Percentiles rank a stretch among this genome's conserved stretches.
Evolutionary conservation across 1,140 invertebrate genomes (phyloP).

Genomic region (Drosophila kurseongensis): DNA sequence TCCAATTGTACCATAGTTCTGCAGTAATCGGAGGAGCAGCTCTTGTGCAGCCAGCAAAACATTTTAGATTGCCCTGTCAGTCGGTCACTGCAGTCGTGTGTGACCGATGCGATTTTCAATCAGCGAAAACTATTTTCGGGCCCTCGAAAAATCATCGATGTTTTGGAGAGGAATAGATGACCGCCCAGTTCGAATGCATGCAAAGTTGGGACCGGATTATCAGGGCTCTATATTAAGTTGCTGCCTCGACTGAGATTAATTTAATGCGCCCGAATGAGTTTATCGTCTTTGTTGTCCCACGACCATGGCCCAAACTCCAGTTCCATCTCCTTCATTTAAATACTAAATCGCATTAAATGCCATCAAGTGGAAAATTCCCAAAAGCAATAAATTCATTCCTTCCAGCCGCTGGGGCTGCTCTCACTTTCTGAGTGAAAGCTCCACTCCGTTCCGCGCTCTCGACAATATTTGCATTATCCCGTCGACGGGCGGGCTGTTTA

Average conservation of each 20-base stretch:
- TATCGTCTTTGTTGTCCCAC: constrained; percentile 76
- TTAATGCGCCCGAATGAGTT: constrained; percentile 76
- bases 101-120: constrained; percentile 68
- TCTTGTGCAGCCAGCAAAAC: constrained; percentile 52
- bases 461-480: constrained; percentile 79
- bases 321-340: constrained; percentile 71
- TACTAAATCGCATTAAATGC: constrained; percentile 83
- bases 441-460: constrained; percentile 42
- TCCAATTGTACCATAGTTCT: not conserved
- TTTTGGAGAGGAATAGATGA: too few species aligned
- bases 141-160: too few species aligned
- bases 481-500: constrained; percentile 52
- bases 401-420: constrained; percentile 42
- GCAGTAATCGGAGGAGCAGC: constrained; percentile 8
- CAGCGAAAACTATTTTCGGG: constrained; percentile 35
- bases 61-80: constrained; percentile 79
- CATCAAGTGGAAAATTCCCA: constrained; percentile 82
- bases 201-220: constrained; percentile 15
- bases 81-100: constrained; percentile 63
- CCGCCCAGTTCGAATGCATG: too few species aligned
- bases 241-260: constrained; percentile 69
- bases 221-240: constrained; percentile 11
- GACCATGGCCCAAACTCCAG: constrained; percentile 13
- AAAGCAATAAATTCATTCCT: constrained; percentile 82
- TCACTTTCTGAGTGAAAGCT: constrained; percentile 63